A percentile compares a stretch with the other conserved stretches of the same genome.
Conservation (phyloP, 1,140 invertebrate species). For the Drosophila lacteicornis region DNA sequence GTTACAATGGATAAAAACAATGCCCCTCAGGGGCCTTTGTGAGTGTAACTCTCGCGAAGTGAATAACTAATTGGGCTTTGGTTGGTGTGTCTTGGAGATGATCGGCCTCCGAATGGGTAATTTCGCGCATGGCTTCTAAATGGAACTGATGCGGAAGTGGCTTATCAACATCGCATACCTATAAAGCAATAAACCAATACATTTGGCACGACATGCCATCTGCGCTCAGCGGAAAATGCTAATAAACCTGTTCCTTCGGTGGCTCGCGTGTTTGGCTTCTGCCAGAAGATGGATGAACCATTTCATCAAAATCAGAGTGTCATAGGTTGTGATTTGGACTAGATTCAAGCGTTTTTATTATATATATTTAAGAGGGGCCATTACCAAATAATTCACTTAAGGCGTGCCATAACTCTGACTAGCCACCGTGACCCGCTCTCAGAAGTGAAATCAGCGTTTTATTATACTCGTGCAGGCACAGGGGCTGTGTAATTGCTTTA, state of each 20-base stretch:
- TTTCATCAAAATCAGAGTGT: background rate
- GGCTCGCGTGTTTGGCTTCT: conserved; percentile 13
- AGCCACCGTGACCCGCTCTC: conserved; percentile 36
- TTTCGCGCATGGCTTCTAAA: conserved; percentile 23
- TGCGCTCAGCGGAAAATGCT: conserved; percentile 39
- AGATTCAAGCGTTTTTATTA: background rate
- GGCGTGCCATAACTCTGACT: conserved; percentile 8
- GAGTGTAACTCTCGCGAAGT: background rate
- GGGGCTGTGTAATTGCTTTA: conserved; percentile 20
- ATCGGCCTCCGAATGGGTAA: conserved; percentile 5
- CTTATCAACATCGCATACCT: conserved; percentile 11
- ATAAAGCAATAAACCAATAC: conserved; percentile 26
- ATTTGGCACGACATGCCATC: conserved; percentile 9
- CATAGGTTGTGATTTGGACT: background rate
- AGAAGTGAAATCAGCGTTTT: conserved; percentile 34
- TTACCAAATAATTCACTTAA: conserved; percentile 6
- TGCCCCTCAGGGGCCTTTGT: background rate
- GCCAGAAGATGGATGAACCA: conserved; percentile 19
- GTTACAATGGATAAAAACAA: background rate
- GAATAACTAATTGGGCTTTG: background rate
- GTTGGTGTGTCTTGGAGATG: background rate
- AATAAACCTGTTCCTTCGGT: conserved; percentile 42
- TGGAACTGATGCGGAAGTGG: conserved; percentile 44
- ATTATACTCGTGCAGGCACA: conserved; percentile 29
- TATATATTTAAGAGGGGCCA: background rate